Evolutionary conservation across 2,888 invertebrate genomes (phyloP), one percentile per base, ranked within the genome.

Genomic region (Nomada fabriciana): DNA sequence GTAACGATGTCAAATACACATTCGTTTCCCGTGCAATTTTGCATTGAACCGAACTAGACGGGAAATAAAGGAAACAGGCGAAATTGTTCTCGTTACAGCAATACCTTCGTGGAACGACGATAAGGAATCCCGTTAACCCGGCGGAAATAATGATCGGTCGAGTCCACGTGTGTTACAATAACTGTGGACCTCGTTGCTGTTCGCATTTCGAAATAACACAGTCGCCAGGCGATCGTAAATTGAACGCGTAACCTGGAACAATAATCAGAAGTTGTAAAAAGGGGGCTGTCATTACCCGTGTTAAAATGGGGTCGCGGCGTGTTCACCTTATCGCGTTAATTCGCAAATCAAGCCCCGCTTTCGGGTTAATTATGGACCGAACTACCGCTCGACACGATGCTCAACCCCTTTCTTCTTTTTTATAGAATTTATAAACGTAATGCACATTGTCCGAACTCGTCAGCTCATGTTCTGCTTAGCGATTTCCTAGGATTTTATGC

Each of bases 311-410:
- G 74, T 72, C 86, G 72, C 42, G 53, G 53, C 73, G 60, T 60
- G 72, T 52, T 68, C 57, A 55, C 29, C 80, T 86, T 86, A 86
- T 86, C 87, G 80, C 60, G 65, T 43, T 86, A 87, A 87, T 86
- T 86, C 80, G 73, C 71, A 70, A 78, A 85, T 85, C 84, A 80
- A 72, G 82, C 52, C 25, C 78, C 69, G 71, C 57, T 78, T 67
- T 60, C 61, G 52, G 18, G 65, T 74, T 83, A 87, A 88, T 86
- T 74, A 77, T 73, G 68, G 55, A 25, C 43, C 65, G n/a, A 78
- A 76, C 63, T 29, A 36, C 63, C 74, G 78, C 68, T 70, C 83
- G 80, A 77, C 79, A 23, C 71, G 61, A 60, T n/a, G 20, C 53
- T 23, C 68, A 50, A 43, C 42, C 50, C 77, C 43, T 36, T 4